These are phyloP conservation scores for Eupithecia pulchellata DNA, from an alignment of 2,888 invertebrate species.

Conservation along the genomic window DNA sequence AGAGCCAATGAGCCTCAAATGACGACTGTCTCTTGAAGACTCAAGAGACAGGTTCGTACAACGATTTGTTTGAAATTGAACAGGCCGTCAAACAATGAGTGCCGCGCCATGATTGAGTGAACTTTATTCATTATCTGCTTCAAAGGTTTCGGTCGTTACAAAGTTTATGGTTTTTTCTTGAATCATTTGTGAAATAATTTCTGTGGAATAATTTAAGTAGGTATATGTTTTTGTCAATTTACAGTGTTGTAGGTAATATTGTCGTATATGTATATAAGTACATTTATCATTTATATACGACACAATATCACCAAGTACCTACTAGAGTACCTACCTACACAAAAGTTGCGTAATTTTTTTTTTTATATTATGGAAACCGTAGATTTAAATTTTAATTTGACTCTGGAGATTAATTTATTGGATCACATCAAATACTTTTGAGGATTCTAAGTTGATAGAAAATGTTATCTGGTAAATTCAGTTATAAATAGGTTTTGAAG, in stretches of 20 bases:
- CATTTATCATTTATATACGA: too few relatives aligned
- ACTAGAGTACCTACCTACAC: too few relatives aligned
- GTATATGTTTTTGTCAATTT: neutral
- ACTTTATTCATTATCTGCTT: slow-evolving; percentile 18
- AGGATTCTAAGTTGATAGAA: too few relatives aligned
- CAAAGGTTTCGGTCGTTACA: slow-evolving; percentile 14
- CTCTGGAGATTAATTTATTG: too few relatives aligned
- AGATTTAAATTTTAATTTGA: too few relatives aligned
- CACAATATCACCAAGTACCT: too few relatives aligned
- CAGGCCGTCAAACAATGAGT: slow-evolving; percentile 4
- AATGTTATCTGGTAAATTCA: neutral
- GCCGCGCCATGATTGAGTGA: slow-evolving; percentile 4
- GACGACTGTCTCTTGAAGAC: neutral
- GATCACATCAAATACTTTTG: too few relatives aligned
- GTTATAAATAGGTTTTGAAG: neutral
- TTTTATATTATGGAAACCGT: too few relatives aligned
- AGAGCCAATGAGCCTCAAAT: neutral
- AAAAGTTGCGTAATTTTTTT: too few relatives aligned
- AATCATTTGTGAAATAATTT: neutral
- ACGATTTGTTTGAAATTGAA: slow-evolving; percentile 1
- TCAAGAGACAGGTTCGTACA: neutral
- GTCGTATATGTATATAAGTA: too few relatives aligned
- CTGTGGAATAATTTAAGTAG: neutral
- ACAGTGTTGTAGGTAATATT: too few relatives aligned
- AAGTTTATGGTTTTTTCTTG: neutral